Conservation (phyloP, 2,888 invertebrate species). For the Priocnemis perturbator region DNA sequence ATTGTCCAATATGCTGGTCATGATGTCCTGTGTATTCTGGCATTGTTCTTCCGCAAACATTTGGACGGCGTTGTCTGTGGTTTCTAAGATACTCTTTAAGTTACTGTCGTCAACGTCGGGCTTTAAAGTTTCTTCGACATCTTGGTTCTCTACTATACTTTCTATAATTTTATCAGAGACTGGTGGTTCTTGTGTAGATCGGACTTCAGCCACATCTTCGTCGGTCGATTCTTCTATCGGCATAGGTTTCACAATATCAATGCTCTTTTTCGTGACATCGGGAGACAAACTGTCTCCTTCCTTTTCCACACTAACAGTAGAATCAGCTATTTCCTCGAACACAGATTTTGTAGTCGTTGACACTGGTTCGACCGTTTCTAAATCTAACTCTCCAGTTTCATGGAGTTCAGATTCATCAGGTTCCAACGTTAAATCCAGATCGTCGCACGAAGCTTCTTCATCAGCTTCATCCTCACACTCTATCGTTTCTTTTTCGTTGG, state of each 20-base stretch:
- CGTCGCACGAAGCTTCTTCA: conserved; percentile 11
- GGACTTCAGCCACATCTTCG: not conserved
- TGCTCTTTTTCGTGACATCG: conserved; percentile 5
- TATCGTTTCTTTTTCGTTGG: not conserved
- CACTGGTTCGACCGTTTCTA: too few species aligned
- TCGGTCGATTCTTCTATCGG: not conserved
- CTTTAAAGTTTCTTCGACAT: conserved; percentile 28
- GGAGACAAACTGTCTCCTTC: not conserved
- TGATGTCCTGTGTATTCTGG: conserved; percentile 51
- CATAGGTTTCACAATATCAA: not conserved
- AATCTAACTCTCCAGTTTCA: conserved; percentile 9
- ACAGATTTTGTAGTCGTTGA: not conserved
- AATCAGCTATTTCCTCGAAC: not conserved
- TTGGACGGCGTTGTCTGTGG: conserved; percentile 33
- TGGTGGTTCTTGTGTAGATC: not conserved
- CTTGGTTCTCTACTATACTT: conserved; percentile 7
- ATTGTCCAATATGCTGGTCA: conserved; percentile 47
- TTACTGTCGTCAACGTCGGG: conserved; percentile 4
- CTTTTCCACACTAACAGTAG: not conserved
- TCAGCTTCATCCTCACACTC: not conserved
- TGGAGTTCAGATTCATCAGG: conserved; percentile 37
- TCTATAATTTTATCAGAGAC: not conserved
- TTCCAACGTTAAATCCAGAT: conserved; percentile 43
- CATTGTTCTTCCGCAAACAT: conserved; percentile 53
- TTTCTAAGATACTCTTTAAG: conserved; percentile 42